Conservation (phyloP, 1,140 invertebrate species). For the Neocloeon triangulifer region DNA sequence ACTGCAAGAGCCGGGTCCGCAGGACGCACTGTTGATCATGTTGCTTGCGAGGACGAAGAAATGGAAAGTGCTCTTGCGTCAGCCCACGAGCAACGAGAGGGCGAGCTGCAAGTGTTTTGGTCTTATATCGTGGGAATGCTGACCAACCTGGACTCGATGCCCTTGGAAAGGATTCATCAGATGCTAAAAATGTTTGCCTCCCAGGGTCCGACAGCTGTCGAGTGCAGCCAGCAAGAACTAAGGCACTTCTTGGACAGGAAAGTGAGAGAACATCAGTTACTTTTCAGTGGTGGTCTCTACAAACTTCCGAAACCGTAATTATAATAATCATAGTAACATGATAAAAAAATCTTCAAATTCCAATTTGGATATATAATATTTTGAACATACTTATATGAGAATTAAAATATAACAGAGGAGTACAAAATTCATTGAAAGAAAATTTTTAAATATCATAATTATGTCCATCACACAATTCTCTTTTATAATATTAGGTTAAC, state of each 20-base stretch:
- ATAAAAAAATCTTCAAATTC: no score
- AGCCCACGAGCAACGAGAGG: constrained; percentile 75
- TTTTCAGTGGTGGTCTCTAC: constrained; percentile 69
- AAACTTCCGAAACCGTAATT: constrained; percentile 45
- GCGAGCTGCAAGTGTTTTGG: constrained; percentile 89
- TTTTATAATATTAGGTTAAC: no score
- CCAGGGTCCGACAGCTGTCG: constrained; percentile 56
- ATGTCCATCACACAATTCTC: no score
- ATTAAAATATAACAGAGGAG: no score
- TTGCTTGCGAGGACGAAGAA: constrained; percentile 77
- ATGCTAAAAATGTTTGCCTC: constrained; percentile 93
- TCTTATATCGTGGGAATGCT: constrained; percentile 93
- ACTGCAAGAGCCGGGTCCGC: constrained; percentile 16
- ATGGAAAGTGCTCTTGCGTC: constrained; percentile 81
- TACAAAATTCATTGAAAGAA: no score
- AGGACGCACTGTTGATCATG: no score
- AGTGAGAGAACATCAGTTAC: constrained; percentile 68
- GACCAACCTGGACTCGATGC: constrained; percentile 80
- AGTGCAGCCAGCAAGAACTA: constrained; percentile 71
- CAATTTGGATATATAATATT: no score
- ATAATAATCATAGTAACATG: neutral
- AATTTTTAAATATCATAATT: no score
- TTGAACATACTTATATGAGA: no score
- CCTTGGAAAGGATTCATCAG: constrained; percentile 82
- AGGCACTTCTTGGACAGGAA: constrained; percentile 79